phyloP scores from a whole-genome alignment of 2,113 vertebrate species.

The Pachypanchax playfairii region DNA sequence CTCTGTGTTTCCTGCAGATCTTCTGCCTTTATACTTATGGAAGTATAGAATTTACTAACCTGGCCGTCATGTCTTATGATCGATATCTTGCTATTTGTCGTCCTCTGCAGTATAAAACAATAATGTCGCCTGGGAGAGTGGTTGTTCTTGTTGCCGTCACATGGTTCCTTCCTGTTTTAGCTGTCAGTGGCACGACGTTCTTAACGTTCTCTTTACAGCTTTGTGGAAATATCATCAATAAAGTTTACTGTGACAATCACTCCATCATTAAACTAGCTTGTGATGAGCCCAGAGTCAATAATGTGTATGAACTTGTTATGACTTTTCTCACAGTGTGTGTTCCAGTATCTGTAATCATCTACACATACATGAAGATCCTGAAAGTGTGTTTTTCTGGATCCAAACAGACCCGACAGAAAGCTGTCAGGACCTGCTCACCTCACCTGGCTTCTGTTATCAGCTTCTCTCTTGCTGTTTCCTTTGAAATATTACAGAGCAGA shows the following conservation, averaged over 20 bases:
- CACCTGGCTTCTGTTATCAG: conserved; percentile 40
- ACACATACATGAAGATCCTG: conserved; percentile 14
- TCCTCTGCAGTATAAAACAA: conserved; percentile 30
- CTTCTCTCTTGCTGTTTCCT: background rate
- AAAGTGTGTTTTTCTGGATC: too few relatives aligned
- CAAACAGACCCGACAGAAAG: conserved; percentile 40
- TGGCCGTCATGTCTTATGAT: conserved; percentile 51
- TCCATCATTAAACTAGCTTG: conserved; percentile 30
- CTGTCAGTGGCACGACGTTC: background rate
- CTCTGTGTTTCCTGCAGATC: conserved; percentile 26
- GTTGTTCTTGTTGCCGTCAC: background rate
- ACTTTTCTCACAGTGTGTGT: background rate
- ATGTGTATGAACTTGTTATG: conserved; percentile 21
- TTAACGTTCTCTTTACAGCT: conserved; percentile 17
- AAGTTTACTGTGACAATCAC: conserved; percentile 41
- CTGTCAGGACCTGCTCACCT: conserved; percentile 36
- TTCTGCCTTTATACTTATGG: conserved; percentile 3
- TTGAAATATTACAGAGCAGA: background rate
- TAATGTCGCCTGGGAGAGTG: conserved; percentile 9
- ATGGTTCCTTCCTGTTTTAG: conserved; percentile 43
- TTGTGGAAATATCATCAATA: conserved; percentile 27
- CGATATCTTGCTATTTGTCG: conserved; percentile 43
- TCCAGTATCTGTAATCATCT: conserved; percentile 16
- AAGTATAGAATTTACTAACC: background rate
- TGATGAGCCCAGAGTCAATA: conserved; percentile 20